These are phyloP conservation scores for Drosophila pallidifrons DNA, from an alignment of 1,140 invertebrate species.

Conservation along the genomic window DNA sequence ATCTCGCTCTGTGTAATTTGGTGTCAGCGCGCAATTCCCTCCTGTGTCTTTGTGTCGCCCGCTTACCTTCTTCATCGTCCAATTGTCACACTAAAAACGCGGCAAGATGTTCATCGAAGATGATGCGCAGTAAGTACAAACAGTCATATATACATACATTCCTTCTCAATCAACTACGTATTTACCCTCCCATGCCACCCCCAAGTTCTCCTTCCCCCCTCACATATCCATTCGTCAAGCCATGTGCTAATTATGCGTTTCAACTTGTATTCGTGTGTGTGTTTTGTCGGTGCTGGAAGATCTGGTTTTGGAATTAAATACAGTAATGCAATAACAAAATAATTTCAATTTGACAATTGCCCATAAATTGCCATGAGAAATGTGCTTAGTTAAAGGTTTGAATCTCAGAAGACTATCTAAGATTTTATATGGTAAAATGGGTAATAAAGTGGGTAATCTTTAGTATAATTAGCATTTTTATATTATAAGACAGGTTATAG, in stretches of 20 bases:
- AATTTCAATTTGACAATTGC: background rate
- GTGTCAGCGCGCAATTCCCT: background rate
- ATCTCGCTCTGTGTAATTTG: background rate
- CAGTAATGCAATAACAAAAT: background rate
- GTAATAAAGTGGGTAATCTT: no score
- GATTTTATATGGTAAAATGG: no score
- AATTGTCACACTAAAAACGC: slow-evolving; percentile 29
- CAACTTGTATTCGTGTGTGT: slow-evolving; percentile 6
- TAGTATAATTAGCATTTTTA: no score
- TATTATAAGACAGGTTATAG: no score
- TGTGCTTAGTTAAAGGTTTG: no score
- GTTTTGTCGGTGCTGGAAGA: slow-evolving; percentile 5
- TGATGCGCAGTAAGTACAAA: slow-evolving; percentile 84
- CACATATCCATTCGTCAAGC: background rate
- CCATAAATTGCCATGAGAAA: background rate
- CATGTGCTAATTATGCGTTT: slow-evolving; percentile 22
- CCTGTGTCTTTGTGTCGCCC: slow-evolving; percentile 9
- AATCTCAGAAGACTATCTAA: no score
- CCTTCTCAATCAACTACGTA: slow-evolving; percentile 1
- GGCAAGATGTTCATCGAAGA: slow-evolving; percentile 85
- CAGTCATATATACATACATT: slow-evolving; percentile 9
- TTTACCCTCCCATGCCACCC: background rate
- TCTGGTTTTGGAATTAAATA: background rate
- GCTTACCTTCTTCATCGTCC: slow-evolving; percentile 25
- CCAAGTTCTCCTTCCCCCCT: background rate